A percentile compares a stretch with the other conserved stretches of the same genome.
phyloP scores from a whole-genome alignment of 2,113 vertebrate genomes.

The Ailuropoda melanoleuca region DNA sequence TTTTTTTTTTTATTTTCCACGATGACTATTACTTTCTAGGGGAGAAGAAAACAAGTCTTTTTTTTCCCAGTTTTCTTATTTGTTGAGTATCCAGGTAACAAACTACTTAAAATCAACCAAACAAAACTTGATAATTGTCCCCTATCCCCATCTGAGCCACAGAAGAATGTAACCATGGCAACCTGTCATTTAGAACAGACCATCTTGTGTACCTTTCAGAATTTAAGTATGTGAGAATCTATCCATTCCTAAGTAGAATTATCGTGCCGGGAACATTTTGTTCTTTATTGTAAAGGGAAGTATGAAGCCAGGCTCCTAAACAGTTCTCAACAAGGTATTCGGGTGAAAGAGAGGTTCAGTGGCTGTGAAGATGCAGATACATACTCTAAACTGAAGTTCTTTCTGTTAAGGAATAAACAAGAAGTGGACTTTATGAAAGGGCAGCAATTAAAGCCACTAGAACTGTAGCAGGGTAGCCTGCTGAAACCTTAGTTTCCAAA shows the following conservation, averaged over 20 bases:
- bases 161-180: constrained; percentile 86
- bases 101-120: constrained; percentile 88
- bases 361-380: not conserved
- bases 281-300: constrained; percentile 77
- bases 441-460: constrained; percentile 65
- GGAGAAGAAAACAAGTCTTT: constrained; percentile 79
- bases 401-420: constrained; percentile 55
- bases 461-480: constrained; percentile 50
- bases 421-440: constrained; percentile 43
- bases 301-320: constrained; percentile 71
- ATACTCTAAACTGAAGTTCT: constrained; percentile 29
- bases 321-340: constrained; percentile 61
- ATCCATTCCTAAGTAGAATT: constrained; percentile 83
- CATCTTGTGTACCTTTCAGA: constrained; percentile 83
- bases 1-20: not conserved
- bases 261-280: constrained; percentile 77
- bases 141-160: constrained; percentile 83
- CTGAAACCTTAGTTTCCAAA: constrained; percentile 65
- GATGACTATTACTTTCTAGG: constrained; percentile 78
- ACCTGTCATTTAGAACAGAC: constrained; percentile 81
- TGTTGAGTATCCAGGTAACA: constrained; percentile 89
- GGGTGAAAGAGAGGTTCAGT: not conserved
- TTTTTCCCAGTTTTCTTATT: constrained; percentile 79
- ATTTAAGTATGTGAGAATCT: constrained; percentile 83
- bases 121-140: constrained; percentile 89